A percentile compares a stretch with the other conserved stretches of the same genome.
Evolutionary conservation across 2,113 vertebrate species (phyloP).

Genomic region (Myotis lucifugus): DNA sequence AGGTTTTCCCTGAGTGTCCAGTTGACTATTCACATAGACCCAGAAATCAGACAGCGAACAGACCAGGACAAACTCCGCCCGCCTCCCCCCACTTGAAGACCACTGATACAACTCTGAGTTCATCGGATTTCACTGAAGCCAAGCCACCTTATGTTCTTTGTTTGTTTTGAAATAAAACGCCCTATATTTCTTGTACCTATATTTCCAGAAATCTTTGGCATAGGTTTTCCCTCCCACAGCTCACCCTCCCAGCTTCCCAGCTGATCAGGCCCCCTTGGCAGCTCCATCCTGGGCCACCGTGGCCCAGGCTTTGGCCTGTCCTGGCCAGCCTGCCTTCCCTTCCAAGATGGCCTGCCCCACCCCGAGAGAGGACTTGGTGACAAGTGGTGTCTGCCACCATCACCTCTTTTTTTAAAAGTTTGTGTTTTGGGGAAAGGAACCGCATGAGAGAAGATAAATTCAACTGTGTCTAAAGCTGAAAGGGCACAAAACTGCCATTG

Average conservation of each 20-base stretch:
- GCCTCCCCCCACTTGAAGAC: not conserved
- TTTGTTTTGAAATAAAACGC: not conserved
- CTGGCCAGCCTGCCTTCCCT: not conserved
- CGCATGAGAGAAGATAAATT: slow-evolving; percentile 1
- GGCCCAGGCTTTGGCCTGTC: not conserved
- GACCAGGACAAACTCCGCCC: not conserved
- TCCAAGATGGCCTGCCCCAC: not conserved
- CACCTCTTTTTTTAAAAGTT: not conserved
- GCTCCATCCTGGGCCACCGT: not conserved
- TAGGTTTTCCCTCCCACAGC: not conserved
- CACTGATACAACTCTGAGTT: not conserved
- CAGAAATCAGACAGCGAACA: not conserved
- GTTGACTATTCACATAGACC: not conserved
- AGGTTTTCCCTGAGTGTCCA: not conserved
- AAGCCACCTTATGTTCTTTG: not conserved
- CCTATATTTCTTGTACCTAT: not conserved
- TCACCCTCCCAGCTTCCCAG: not conserved
- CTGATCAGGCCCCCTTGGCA: not conserved
- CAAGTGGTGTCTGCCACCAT: not conserved
- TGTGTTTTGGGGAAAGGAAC: not conserved
- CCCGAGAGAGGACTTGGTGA: not conserved
- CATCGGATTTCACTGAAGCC: not conserved
- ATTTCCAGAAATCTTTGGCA: not conserved
- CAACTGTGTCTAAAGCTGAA: not conserved
- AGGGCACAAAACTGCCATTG: slow-evolving; percentile 21